phyloP scores from a whole-genome alignment of 2,888 invertebrate species.

The Apamea epomidion region DNA sequence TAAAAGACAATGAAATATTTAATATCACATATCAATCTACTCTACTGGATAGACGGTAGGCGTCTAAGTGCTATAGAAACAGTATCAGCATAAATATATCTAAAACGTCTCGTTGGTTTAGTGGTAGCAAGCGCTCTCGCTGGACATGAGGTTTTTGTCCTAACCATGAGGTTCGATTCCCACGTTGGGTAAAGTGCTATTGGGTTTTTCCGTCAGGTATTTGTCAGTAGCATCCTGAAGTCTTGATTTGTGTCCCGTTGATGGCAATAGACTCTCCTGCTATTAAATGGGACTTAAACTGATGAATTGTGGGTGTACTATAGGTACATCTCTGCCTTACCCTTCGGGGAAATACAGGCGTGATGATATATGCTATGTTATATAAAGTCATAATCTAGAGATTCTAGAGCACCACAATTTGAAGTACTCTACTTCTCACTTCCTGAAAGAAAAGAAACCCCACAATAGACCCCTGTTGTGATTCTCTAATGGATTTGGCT shows the following conservation, averaged over 20 bases:
- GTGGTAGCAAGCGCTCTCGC: neutral
- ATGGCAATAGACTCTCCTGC: neutral
- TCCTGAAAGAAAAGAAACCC: neutral
- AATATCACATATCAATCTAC: neutral
- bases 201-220: neutral
- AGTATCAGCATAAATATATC: neutral
- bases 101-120: neutral
- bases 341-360: neutral
- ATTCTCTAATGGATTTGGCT: conserved; percentile 37
- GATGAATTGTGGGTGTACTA: too few relatives aligned
- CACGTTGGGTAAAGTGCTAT: neutral
- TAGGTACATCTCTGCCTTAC: neutral
- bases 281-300: neutral
- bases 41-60: neutral
- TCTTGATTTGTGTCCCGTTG: neutral
- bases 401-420: conserved; percentile 8
- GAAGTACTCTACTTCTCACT: conserved; percentile 14
- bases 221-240: neutral
- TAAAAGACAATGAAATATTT: neutral
- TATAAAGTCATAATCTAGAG: neutral
- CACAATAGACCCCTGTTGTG: conserved; percentile 28
- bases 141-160: neutral
- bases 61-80: neutral
- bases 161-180: too few relatives aligned
- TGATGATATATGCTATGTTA: neutral